A percentile compares a stretch with the other conserved stretches of the same genome.
Evolutionary conservation across 2,888 invertebrate species (phyloP).

Genomic region (Nebria salina): DNA sequence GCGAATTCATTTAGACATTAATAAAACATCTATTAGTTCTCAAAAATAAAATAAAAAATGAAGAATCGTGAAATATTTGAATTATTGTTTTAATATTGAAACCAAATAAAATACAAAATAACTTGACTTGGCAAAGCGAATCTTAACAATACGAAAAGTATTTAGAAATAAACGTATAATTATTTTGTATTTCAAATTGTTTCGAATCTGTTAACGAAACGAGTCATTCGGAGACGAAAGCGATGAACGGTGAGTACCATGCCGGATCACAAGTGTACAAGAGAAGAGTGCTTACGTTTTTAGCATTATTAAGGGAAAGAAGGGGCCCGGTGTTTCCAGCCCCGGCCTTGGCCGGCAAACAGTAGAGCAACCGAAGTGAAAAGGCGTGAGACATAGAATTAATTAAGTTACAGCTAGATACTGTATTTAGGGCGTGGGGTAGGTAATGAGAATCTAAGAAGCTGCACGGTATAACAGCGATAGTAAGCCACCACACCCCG

Average conservation of each 20-base stretch:
- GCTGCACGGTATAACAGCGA: neutral
- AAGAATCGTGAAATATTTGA: no score
- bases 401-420: conserved; percentile 56
- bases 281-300: neutral
- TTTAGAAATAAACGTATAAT: neutral
- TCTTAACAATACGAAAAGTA: neutral
- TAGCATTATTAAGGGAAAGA: neutral
- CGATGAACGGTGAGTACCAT: neutral
- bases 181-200: neutral
- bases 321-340: neutral
- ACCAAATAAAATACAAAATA: no score
- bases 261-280: neutral
- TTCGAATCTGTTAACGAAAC: neutral
- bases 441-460: conserved; percentile 18
- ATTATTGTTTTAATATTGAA: no score
- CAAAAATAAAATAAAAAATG: no score
- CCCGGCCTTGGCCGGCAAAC: neutral
- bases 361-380: conserved; percentile 6
- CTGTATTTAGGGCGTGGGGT: neutral
- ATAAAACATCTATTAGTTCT: no score
- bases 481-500: neutral
- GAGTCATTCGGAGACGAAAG: neutral
- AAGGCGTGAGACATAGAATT: conserved; percentile 53
- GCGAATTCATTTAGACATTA: no score
- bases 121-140: neutral